Evolutionary conservation across 2,113 vertebrate genomes (phyloP).

Genomic region (Peromyscus polionotus): DNA sequence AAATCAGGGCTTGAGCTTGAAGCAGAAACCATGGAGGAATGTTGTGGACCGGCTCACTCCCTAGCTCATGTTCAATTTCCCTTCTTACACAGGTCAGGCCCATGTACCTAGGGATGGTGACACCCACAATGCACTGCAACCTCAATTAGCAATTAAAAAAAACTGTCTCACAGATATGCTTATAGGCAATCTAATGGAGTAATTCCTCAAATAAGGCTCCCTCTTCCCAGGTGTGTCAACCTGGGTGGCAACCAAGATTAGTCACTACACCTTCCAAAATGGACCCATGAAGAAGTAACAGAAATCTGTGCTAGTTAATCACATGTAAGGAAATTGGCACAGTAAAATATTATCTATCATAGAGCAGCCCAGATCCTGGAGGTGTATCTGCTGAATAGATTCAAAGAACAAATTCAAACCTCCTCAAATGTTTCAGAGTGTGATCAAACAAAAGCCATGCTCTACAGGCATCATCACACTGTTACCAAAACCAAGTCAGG

Average conservation of each 20-base stretch:
- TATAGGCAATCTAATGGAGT: background rate
- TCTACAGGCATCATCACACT: background rate
- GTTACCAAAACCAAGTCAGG: background rate
- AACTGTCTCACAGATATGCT: background rate
- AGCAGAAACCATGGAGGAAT: background rate
- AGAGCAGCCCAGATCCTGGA: background rate
- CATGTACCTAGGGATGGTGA: background rate
- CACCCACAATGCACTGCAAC: background rate
- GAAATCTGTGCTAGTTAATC: background rate
- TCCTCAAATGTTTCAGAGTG: background rate
- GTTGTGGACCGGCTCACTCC: background rate
- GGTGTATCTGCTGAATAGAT: background rate
- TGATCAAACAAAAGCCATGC: background rate
- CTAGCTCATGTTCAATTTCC: background rate
- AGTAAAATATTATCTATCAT: background rate
- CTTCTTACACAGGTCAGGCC: background rate
- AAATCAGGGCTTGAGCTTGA: background rate
- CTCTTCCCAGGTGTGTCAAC: background rate
- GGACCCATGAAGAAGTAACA: background rate
- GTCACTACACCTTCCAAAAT: background rate
- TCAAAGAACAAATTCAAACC: background rate
- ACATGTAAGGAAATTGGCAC: background rate
- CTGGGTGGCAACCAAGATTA: background rate
- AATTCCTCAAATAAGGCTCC: background rate
- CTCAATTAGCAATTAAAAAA: background rate